Percentiles rank a stretch among this genome's conserved stretches.
Evolutionary conservation across 1,140 invertebrate genomes (phyloP).

Genomic region (Diuraphis noxia): DNA sequence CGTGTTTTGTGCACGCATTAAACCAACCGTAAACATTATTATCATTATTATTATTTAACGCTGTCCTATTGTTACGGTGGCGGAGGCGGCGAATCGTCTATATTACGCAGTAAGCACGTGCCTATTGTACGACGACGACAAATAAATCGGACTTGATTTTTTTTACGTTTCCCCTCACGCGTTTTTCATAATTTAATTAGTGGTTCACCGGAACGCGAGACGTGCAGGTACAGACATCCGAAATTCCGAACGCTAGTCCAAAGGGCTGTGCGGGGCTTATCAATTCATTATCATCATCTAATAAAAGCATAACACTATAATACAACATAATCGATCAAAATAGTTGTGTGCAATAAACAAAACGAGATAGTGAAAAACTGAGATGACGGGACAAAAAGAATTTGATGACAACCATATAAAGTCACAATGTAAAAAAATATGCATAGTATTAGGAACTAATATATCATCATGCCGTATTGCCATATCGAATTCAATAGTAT

Average conservation of each 20-base stretch:
- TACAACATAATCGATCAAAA: too few relatives aligned
- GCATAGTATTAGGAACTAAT: too few relatives aligned
- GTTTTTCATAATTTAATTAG: background rate
- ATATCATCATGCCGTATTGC: too few relatives aligned
- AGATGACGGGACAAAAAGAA: too few relatives aligned
- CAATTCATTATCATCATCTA: too few relatives aligned
- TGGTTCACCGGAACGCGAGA: background rate
- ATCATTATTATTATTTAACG: slow-evolving; percentile 1
- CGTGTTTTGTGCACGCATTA: background rate
- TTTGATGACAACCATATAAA: too few relatives aligned
- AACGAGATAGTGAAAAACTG: too few relatives aligned
- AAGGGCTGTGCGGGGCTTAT: too few relatives aligned
- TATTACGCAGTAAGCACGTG: background rate
- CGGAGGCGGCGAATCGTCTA: background rate
- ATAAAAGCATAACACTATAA: too few relatives aligned
- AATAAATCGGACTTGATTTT: background rate
- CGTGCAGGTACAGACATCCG: background rate
- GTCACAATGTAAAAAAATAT: too few relatives aligned
- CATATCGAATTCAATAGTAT: too few relatives aligned
- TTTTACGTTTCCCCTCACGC: background rate
- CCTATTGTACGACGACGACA: background rate
- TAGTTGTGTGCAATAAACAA: too few relatives aligned
- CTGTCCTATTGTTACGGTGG: background rate
- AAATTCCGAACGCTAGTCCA: background rate
- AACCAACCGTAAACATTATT: slow-evolving; percentile 29